Evolutionary conservation across 2,797 vertebrate genomes (phyloP).

Genomic region (Neoniphon sammara): DNA sequence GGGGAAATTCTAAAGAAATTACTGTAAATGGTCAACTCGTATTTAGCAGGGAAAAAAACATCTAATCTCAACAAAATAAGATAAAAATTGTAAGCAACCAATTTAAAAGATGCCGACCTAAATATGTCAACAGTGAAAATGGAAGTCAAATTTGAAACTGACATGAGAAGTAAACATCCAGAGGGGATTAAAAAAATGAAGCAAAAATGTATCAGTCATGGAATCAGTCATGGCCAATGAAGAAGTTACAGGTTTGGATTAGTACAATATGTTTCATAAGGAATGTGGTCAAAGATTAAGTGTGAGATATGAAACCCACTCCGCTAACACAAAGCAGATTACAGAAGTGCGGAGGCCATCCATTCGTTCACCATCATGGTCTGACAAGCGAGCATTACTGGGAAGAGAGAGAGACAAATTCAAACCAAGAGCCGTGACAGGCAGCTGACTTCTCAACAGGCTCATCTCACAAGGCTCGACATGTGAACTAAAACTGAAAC

Average conservation of each 20-base stretch:
- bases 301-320: slow-evolving; percentile 62
- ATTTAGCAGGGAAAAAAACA: slow-evolving; percentile 26
- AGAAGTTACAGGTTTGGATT: slow-evolving; percentile 65
- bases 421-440: slow-evolving; percentile 14
- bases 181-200: slow-evolving; percentile 16
- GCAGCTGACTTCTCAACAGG: background rate
- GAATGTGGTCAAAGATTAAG: slow-evolving; percentile 72
- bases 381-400: slow-evolving; percentile 18
- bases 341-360: slow-evolving; percentile 34
- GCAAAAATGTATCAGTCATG: slow-evolving; percentile 54
- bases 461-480: background rate
- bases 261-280: slow-evolving; percentile 70
- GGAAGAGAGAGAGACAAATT: background rate
- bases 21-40: background rate
- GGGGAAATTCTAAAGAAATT: background rate
- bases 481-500: too few species aligned
- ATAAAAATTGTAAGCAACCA: background rate
- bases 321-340: slow-evolving; percentile 69
- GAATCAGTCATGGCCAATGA: slow-evolving; percentile 62
- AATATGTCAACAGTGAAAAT: slow-evolving; percentile 11
- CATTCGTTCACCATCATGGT: slow-evolving; percentile 46
- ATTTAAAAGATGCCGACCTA: too few species aligned
- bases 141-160: slow-evolving; percentile 8
- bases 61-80: background rate
- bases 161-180: slow-evolving; percentile 14